These are phyloP conservation scores for Scaptomyza cyrtandrae DNA, from an alignment of 2,888 invertebrate species.

Conservation along the genomic window DNA sequence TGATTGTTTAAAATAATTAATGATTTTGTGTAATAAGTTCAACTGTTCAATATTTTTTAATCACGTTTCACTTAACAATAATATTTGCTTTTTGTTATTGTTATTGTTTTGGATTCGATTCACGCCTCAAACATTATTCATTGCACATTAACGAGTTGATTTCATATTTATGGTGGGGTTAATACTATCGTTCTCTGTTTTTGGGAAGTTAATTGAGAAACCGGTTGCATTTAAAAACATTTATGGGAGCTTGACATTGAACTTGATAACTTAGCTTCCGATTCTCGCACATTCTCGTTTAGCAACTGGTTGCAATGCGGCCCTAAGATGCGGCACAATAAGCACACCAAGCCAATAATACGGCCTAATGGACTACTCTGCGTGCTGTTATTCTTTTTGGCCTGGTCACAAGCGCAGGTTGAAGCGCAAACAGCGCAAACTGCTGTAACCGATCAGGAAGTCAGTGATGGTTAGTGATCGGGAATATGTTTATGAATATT, in stretches of 20 bases:
- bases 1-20: constrained; percentile 30
- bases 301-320: constrained; percentile 61
- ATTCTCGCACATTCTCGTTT: constrained; percentile 13
- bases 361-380: constrained; percentile 45
- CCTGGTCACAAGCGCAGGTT: constrained; percentile 28
- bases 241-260: constrained; percentile 43
- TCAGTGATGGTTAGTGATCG: constrained; percentile 45
- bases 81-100: background rate
- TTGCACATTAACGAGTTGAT: constrained; percentile 48
- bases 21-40: constrained; percentile 31
- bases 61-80: constrained; percentile 20
- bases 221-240: constrained; percentile 35
- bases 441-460: constrained; percentile 32
- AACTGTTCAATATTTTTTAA: constrained; percentile 35
- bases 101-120: constrained; percentile 31
- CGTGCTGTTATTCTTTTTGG: constrained; percentile 34
- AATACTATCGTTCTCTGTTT: constrained; percentile 40
- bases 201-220: constrained; percentile 25
- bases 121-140: constrained; percentile 45
- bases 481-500: background rate
- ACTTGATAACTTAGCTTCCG: constrained; percentile 46
- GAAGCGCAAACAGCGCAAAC: constrained; percentile 4
- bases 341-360: constrained; percentile 52
- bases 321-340: constrained; percentile 58
- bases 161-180: constrained; percentile 54